Conservation (phyloP, 2,113 vertebrate species). For the Phrynosoma platyrhinos region DNA sequence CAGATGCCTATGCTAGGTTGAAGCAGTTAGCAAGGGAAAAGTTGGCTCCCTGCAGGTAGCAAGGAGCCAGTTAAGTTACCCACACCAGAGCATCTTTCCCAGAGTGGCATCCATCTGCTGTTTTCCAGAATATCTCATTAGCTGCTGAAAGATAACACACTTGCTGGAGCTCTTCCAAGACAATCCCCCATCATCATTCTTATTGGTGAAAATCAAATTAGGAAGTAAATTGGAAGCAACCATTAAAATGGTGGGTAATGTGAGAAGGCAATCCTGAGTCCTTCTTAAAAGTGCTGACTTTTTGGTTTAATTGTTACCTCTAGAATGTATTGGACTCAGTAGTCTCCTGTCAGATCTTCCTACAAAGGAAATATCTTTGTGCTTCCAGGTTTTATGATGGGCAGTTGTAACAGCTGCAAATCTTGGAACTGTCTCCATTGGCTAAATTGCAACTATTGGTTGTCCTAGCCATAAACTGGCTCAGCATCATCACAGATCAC, state of each 20-base stretch:
- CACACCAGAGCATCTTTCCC: slow-evolving; percentile 60
- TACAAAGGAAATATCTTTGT: slow-evolving; percentile 28
- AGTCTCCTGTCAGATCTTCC: slow-evolving; percentile 15
- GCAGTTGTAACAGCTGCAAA: neutral
- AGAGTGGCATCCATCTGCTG: slow-evolving; percentile 59
- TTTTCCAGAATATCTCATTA: slow-evolving; percentile 66
- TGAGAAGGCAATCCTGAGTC: slow-evolving; percentile 51
- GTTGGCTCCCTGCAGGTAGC: slow-evolving; percentile 50
- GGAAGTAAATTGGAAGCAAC: slow-evolving; percentile 61
- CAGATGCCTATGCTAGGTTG: slow-evolving; percentile 39
- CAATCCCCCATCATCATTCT: slow-evolving; percentile 56
- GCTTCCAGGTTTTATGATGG: neutral
- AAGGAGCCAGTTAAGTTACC: slow-evolving; percentile 66
- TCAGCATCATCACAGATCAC: slow-evolving; percentile 70
- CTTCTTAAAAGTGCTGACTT: slow-evolving; percentile 58
- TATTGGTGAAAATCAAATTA: slow-evolving; percentile 64
- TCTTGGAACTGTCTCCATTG: neutral
- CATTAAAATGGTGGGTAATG: slow-evolving; percentile 38
- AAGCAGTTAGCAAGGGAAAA: slow-evolving; percentile 44
- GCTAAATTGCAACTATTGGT: slow-evolving; percentile 10
- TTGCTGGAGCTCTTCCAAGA: slow-evolving; percentile 65
- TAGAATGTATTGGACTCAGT: slow-evolving; percentile 35
- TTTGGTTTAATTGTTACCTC: slow-evolving; percentile 61
- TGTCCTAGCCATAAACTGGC: slow-evolving; percentile 64
- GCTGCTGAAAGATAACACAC: slow-evolving; percentile 65